phyloP scores from a whole-genome alignment of 2,888 invertebrate species.

The Drosophila prolongata region DNA sequence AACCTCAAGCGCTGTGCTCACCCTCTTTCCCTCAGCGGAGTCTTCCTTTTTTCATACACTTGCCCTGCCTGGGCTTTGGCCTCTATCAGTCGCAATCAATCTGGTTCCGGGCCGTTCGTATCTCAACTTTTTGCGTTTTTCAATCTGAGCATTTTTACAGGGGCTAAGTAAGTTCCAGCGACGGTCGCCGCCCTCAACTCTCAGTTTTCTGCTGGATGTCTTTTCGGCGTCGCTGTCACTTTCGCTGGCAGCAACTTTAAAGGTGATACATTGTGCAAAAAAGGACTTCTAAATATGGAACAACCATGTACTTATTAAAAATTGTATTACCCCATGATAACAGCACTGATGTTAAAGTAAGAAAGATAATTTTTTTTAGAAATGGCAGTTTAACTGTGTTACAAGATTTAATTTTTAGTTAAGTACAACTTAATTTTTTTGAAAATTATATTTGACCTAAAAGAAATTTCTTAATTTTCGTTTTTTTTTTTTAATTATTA shows the following conservation, averaged over 20 bases:
- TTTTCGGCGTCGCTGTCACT: conserved; percentile 61
- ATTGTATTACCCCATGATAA: too few relatives aligned
- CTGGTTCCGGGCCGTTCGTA: conserved; percentile 72
- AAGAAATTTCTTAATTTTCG: too few relatives aligned
- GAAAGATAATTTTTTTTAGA: too few relatives aligned
- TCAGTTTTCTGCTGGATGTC: conserved; percentile 35
- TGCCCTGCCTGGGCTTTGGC: conserved; percentile 65
- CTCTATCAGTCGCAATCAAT: conserved; percentile 82
- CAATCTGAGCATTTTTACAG: conserved; percentile 73
- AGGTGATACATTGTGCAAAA: conserved; percentile 27
- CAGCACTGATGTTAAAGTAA: too few relatives aligned
- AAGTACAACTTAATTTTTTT: too few relatives aligned
- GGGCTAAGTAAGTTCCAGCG: conserved; percentile 75
- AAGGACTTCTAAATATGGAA: neutral
- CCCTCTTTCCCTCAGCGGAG: conserved; percentile 2
- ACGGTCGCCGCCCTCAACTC: conserved; percentile 46
- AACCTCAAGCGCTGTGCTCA: conserved; percentile 59
- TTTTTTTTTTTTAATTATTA: too few relatives aligned
- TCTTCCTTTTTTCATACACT: conserved; percentile 67
- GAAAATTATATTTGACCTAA: too few relatives aligned
- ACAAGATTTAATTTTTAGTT: too few relatives aligned
- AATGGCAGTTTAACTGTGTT: too few relatives aligned
- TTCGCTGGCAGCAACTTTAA: conserved; percentile 71
- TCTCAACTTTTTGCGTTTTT: conserved; percentile 79
- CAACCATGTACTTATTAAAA: too few relatives aligned